These are phyloP conservation scores for Athalia cordata DNA, from an alignment of 2,888 invertebrate species.

Conservation along the genomic window DNA sequence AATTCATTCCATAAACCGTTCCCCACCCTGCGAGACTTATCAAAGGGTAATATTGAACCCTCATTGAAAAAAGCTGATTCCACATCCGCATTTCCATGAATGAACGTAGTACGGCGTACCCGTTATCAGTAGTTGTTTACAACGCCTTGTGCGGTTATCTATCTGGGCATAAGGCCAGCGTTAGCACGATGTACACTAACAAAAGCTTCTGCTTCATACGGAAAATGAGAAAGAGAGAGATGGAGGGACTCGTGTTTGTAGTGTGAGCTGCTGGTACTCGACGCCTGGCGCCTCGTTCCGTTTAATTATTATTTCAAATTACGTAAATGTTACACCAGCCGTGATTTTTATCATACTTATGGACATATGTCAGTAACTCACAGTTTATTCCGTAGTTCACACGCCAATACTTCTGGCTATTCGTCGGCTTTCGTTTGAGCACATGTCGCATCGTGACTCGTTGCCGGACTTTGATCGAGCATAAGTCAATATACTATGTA, in stretches of 20 bases:
- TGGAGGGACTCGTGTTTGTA: too few relatives aligned
- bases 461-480: conserved; percentile 31
- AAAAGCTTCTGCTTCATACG: conserved; percentile 1
- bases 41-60: conserved; percentile 54
- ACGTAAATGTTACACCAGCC: neutral
- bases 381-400: neutral
- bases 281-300: neutral
- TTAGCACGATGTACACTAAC: conserved; percentile 42
- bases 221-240: too few relatives aligned
- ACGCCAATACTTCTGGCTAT: neutral
- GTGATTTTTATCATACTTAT: neutral
- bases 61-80: conserved; percentile 51
- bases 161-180: conserved; percentile 41
- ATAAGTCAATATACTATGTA: conserved; percentile 23
- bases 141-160: conserved; percentile 45
- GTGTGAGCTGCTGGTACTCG: neutral
- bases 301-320: conserved; percentile 8
- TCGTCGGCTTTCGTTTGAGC: neutral
- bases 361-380: neutral
- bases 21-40: conserved; percentile 7
- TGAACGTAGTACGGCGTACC: conserved; percentile 49
- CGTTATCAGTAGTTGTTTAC: conserved; percentile 44
- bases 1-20: neutral
- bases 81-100: conserved; percentile 57
- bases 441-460: neutral